phyloP scores from a whole-genome alignment of 2,113 vertebrate species.

The Dinomys branickii region DNA sequence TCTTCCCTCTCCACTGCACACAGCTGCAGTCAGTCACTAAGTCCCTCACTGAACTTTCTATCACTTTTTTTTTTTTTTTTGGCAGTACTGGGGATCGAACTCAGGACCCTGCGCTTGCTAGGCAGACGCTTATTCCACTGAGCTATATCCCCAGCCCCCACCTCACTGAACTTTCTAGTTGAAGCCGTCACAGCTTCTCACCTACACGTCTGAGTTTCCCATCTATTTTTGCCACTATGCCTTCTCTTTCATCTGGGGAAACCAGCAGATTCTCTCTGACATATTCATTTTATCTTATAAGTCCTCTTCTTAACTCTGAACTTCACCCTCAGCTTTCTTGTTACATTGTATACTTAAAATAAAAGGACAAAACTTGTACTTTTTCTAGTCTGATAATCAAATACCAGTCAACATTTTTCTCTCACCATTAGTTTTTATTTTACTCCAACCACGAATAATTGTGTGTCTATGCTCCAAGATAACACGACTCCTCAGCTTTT shows the following conservation, averaged over 20 bases:
- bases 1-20: background rate
- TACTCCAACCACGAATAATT: background rate
- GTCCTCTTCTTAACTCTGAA: background rate
- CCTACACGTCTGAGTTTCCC: background rate
- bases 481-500: background rate
- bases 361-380: background rate
- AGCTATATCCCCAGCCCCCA: no score
- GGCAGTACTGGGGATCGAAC: no score
- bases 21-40: background rate
- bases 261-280: background rate
- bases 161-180: background rate
- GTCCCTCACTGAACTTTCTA: background rate
- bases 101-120: no score
- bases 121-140: no score
- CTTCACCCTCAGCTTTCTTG: background rate
- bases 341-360: background rate
- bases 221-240: background rate
- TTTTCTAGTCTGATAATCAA: background rate
- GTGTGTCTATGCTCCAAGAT: background rate
- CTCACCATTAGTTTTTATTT: background rate
- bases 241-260: background rate
- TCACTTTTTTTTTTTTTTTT: no score
- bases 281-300: background rate
- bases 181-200: background rate
- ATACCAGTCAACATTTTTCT: background rate